These are phyloP conservation scores for Lasiommata megera DNA, from an alignment of 2,888 invertebrate species.

Conservation along the genomic window DNA sequence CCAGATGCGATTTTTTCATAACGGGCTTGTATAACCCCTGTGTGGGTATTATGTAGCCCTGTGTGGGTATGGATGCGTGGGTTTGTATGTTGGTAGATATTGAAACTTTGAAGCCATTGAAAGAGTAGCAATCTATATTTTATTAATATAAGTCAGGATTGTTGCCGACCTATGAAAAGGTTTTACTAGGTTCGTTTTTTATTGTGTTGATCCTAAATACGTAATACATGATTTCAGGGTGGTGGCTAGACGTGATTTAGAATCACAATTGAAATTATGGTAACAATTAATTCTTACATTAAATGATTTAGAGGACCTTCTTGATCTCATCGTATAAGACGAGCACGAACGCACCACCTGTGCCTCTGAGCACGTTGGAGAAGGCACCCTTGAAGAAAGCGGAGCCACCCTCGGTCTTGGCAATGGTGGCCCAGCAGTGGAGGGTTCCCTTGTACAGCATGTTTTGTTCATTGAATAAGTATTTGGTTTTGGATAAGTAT, in stretches of 20 bases:
- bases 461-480: no score
- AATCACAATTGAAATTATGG: slow-evolving; percentile 72
- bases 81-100: no score
- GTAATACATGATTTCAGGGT: slow-evolving; percentile 75
- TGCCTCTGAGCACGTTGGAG: slow-evolving; percentile 96
- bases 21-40: no score
- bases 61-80: no score
- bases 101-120: no score
- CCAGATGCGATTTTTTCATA: no score
- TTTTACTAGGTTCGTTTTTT: slow-evolving; percentile 70
- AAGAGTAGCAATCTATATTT: no score
- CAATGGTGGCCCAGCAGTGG: slow-evolving; percentile 95
- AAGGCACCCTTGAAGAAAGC: slow-evolving; percentile 99
- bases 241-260: slow-evolving; percentile 66
- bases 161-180: no score
- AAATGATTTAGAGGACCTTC: slow-evolving; percentile 81
- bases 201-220: slow-evolving; percentile 56
- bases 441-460: slow-evolving; percentile 94
- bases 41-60: no score
- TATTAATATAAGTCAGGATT: no score
- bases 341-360: slow-evolving; percentile 96
- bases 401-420: slow-evolving; percentile 88
- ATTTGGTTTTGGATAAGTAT: no score
- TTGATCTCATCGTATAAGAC: slow-evolving; percentile 96
- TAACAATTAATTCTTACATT: slow-evolving; percentile 69